A percentile compares a stretch with the other conserved stretches of the same genome.
Evolutionary conservation across 2,888 invertebrate genomes (phyloP).

Genomic region (Ophonus ardosiacus): DNA sequence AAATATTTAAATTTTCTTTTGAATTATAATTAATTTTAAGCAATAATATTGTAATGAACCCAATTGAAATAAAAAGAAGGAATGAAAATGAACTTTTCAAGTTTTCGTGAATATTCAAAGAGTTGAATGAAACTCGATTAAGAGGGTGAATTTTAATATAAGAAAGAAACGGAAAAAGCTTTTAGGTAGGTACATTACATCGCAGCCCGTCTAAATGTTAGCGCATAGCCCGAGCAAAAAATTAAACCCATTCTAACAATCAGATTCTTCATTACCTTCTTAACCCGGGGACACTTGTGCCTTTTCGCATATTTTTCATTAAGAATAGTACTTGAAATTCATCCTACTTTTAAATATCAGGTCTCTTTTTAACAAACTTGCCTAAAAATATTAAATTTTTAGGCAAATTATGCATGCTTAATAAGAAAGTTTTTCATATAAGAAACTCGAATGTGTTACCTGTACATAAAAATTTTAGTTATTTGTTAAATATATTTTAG

Average conservation of each 20-base stretch:
- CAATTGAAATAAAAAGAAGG: constrained; percentile 50
- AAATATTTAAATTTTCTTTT: constrained; percentile 51
- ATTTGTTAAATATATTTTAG: too few relatives aligned
- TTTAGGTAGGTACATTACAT: constrained; percentile 1
- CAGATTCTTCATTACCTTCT: not conserved
- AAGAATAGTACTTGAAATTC: not conserved
- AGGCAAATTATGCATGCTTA: too few relatives aligned
- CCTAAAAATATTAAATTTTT: too few relatives aligned
- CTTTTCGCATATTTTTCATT: not conserved
- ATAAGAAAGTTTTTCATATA: too few relatives aligned
- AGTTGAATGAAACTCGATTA: constrained; percentile 54
- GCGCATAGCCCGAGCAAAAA: not conserved
- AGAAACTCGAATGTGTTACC: too few relatives aligned
- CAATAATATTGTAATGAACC: constrained; percentile 61
- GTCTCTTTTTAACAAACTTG: too few relatives aligned
- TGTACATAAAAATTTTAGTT: too few relatives aligned
- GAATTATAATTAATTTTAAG: constrained; percentile 60
- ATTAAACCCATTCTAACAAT: not conserved
- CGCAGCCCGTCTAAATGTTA: not conserved
- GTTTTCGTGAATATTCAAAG: constrained; percentile 60
- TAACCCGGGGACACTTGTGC: not conserved
- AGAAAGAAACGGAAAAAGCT: constrained; percentile 48
- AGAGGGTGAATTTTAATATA: constrained; percentile 58
- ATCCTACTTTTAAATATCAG: too few relatives aligned
- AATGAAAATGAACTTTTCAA: constrained; percentile 51